A percentile compares a stretch with the other conserved stretches of the same genome.
Evolutionary conservation across 2,888 invertebrate species (phyloP).

Genomic region (Epinotia brunnichana): DNA sequence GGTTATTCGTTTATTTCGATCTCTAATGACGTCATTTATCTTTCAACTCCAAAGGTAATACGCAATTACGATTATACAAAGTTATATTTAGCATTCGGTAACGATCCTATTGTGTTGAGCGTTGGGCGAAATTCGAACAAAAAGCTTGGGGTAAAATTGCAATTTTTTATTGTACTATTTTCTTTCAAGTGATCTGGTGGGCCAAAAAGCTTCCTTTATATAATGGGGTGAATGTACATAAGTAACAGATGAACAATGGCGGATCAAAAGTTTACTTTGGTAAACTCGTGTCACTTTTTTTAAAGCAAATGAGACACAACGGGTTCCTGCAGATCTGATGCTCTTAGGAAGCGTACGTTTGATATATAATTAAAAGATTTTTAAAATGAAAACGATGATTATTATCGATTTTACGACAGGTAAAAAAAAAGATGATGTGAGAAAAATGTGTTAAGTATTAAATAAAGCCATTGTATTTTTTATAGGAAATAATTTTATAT

Average conservation of each 20-base stretch:
- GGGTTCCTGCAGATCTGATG: no score
- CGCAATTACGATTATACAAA: constrained; percentile 46
- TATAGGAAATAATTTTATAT: no score
- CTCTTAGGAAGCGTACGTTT: no score
- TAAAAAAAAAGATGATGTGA: no score
- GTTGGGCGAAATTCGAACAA: neutral
- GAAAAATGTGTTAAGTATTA: no score
- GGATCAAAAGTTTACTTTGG: no score
- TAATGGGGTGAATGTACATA: constrained; percentile 51
- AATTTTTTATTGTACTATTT: constrained; percentile 52
- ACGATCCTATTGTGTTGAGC: constrained; percentile 2
- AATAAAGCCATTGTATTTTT: no score
- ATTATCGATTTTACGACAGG: neutral
- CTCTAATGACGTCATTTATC: constrained; percentile 50
- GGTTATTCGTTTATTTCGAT: constrained; percentile 28
- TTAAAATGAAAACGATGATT: neutral
- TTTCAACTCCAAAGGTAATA: constrained; percentile 47
- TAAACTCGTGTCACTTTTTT: no score
- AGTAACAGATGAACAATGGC: neutral
- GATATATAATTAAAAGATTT: no score
- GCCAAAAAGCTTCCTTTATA: constrained; percentile 57
- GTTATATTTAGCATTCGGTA: constrained; percentile 9
- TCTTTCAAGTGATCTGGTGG: constrained; percentile 60
- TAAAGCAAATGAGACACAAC: no score
- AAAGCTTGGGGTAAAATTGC: constrained; percentile 47